A percentile compares a stretch with the other conserved stretches of the same genome.
phyloP scores from a whole-genome alignment of 2,797 vertebrate species.

The Gallinago nigripennis region DNA sequence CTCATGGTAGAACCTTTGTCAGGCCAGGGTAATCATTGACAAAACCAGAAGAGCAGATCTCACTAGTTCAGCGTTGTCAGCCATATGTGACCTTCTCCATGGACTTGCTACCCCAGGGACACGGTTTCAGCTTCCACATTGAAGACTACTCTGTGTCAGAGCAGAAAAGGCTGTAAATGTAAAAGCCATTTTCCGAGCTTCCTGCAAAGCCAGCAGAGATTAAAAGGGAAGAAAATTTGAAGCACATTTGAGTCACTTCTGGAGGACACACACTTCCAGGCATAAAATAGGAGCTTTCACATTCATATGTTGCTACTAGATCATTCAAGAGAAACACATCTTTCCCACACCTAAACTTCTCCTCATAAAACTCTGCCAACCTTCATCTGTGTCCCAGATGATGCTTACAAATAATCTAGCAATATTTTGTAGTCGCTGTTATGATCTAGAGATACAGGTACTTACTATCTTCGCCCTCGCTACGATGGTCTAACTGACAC shows the following conservation, averaged over 20 bases:
- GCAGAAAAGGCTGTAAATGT: neutral
- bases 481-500: neutral
- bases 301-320: neutral
- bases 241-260: neutral
- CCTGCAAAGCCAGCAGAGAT: neutral
- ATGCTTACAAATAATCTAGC: neutral
- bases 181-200: neutral
- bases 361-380: neutral
- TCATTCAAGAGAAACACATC: neutral
- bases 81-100: constrained; percentile 4
- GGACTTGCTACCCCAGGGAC: neutral
- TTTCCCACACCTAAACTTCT: neutral
- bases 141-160: neutral
- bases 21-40: constrained; percentile 69
- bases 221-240: neutral
- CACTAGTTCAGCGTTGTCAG: neutral
- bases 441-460: neutral
- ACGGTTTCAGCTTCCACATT: neutral
- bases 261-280: neutral
- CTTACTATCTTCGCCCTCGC: neutral
- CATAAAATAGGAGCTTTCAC: neutral
- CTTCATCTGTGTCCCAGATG: neutral
- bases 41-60: constrained; percentile 43
- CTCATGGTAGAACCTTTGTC: constrained; percentile 59
- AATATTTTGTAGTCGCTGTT: neutral